phyloP scores from a whole-genome alignment of 2,888 invertebrate genomes.

The Ophion costatus region DNA sequence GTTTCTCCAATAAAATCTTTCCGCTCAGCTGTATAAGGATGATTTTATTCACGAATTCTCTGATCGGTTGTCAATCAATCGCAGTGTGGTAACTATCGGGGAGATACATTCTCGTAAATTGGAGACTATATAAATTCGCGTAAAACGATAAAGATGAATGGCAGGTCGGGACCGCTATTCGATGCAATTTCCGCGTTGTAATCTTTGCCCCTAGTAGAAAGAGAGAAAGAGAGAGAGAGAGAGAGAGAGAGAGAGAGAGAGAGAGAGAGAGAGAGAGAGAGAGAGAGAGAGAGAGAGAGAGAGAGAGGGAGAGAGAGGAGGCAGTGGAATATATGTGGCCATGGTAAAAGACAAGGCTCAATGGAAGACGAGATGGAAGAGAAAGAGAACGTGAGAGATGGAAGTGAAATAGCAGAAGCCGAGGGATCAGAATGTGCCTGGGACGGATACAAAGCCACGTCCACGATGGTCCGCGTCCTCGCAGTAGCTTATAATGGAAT shows the following conservation, averaged over 20 bases:
- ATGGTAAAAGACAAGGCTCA: not conserved
- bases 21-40: conserved; percentile 8
- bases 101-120: conserved; percentile 39
- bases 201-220: conserved; percentile 48
- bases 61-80: conserved; percentile 49
- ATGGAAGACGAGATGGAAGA: conserved; percentile 5
- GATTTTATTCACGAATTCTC: conserved; percentile 55
- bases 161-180: conserved; percentile 42
- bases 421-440: conserved; percentile 47
- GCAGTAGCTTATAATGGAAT: conserved; percentile 82
- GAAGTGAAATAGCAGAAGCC: conserved; percentile 41
- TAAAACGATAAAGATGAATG: conserved; percentile 55
- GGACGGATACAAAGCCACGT: conserved; percentile 76
- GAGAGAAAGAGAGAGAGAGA: conserved; percentile 18
- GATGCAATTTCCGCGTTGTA: conserved; percentile 46
- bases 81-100: conserved; percentile 11
- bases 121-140: conserved; percentile 57
- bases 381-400: conserved; percentile 32
- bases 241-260: conserved; percentile 15
- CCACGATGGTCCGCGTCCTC: conserved; percentile 76
- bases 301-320: conserved; percentile 18
- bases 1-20: conserved; percentile 13
- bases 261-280: conserved; percentile 18
- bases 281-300: conserved; percentile 24
- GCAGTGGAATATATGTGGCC: conserved; percentile 25